phyloP scores from a whole-genome alignment of 2,888 invertebrate genomes.

The Megastigmus dorsalis region DNA sequence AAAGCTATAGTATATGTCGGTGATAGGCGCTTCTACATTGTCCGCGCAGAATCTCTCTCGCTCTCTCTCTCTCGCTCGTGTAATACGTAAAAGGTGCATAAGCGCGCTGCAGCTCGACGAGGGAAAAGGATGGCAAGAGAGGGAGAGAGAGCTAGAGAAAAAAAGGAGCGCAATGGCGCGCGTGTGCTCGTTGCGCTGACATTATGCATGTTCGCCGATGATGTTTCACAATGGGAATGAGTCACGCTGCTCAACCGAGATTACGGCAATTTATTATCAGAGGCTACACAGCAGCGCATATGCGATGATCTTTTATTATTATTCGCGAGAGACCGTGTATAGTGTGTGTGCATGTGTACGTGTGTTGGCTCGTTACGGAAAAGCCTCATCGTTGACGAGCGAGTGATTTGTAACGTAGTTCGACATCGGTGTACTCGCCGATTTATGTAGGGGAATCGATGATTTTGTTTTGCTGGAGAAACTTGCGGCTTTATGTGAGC shows the following conservation, averaged over 20 bases:
- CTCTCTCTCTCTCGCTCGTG: too few relatives aligned
- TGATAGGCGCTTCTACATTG: too few relatives aligned
- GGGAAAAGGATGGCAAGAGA: too few relatives aligned
- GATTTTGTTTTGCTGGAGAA: too few relatives aligned
- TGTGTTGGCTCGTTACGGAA: not conserved
- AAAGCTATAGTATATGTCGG: too few relatives aligned
- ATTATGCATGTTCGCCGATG: conserved; percentile 14
- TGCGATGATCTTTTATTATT: conserved; percentile 15
- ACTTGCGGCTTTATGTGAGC: too few relatives aligned
- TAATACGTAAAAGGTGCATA: too few relatives aligned
- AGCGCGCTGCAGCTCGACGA: too few relatives aligned
- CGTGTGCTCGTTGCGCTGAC: not conserved
- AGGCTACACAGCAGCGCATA: not conserved
- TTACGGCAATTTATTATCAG: conserved; percentile 57
- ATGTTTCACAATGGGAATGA: conserved; percentile 54
- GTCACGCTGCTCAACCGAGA: conserved; percentile 57
- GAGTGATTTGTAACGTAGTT: not conserved
- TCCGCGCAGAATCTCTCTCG: too few relatives aligned
- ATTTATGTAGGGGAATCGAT: not conserved
- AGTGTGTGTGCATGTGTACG: not conserved
- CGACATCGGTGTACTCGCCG: not conserved
- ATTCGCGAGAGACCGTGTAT: not conserved
- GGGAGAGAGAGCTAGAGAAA: too few relatives aligned
- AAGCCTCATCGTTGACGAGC: not conserved
- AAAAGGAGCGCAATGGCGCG: too few relatives aligned